Evolutionary conservation across 2,797 vertebrate genomes (phyloP), one percentile per base, ranked within the genome.

Genomic region (Acipenser transmontanus): DNA sequence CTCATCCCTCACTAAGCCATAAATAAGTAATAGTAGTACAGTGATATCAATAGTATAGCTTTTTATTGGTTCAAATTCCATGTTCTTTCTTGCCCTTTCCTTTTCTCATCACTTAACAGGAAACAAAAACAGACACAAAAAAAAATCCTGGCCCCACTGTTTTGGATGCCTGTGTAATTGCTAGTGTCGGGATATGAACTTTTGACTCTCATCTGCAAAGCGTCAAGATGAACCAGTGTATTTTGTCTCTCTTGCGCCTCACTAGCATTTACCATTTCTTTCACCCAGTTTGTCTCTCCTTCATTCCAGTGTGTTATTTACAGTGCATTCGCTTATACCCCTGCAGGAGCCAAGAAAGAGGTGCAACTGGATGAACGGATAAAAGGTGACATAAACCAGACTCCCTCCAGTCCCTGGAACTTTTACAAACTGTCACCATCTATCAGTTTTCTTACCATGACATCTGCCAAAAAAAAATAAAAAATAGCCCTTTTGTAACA

Each of bases 371-470:
- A 66, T 47, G 52, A 66, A 7, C 14, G 11, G 17, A 13, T 50
- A 47, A 52, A 62, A 72, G 0, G 47, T 76, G 69, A 76, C 68
- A 76, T 66, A 48, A 65, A 49, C 62, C 0, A 69, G 69, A 69
- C 65, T 66, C 63, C 73, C 71, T 73, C 72, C 13, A 6, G 47
- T 47, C 56, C 49, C 10, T 47, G 49, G 54, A 49, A 59, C 59
- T 5, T 62, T 51, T 47, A 62, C 59, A 67, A 77, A 66, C 71
- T 73, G 72, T 82, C 77, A 80, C 62, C 47, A 78, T 52, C 56
- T 69, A 79, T 77, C 75, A 78, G 73, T 70, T 67, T 68, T 76
- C 61, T 59, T 72, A 66, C 61, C 66, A 62, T 67, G 80, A 70
- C 50, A 76, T 66, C 72, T 77, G 78, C 78, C 80, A 79, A 78